These are phyloP conservation scores for Recurvirostra avosetta DNA, from an alignment of 2,113 vertebrate genomes.

Conservation along the genomic window DNA sequence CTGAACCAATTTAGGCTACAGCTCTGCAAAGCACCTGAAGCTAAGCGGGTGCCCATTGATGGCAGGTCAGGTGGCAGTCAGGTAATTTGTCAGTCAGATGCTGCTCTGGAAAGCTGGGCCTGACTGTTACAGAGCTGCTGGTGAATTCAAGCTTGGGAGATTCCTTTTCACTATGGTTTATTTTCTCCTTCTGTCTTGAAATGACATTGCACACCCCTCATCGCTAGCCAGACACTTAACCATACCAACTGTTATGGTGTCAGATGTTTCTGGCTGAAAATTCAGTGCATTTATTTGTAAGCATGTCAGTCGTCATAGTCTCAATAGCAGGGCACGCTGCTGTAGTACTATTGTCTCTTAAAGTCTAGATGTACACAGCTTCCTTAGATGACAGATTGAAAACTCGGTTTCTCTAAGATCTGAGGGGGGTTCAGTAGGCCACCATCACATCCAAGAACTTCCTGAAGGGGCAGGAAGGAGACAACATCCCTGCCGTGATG, in stretches of 20 bases:
- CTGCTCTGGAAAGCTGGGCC: background rate
- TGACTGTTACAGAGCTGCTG: background rate
- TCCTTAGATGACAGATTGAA: background rate
- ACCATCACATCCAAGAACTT: background rate
- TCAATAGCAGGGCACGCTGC: background rate
- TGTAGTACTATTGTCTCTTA: background rate
- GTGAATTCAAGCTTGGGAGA: background rate
- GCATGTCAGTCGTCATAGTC: background rate
- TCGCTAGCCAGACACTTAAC: background rate
- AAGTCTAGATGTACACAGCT: background rate
- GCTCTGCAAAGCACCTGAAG: background rate
- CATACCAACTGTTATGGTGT: background rate
- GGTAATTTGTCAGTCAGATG: background rate
- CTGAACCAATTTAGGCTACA: background rate
- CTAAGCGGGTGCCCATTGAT: accelerated
- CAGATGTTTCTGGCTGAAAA: background rate
- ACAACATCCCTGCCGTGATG: background rate
- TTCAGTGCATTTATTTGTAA: background rate
- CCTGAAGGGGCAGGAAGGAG: background rate
- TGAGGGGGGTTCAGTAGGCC: background rate
- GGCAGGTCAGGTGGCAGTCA: background rate
- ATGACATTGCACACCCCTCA: background rate
- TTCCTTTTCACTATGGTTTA: background rate
- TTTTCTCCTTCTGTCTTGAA: background rate
- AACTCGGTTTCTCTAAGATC: background rate